Conservation (phyloP, 37 sponge, comb jelly and placozoan species). For the Geodia barretti region DNA sequence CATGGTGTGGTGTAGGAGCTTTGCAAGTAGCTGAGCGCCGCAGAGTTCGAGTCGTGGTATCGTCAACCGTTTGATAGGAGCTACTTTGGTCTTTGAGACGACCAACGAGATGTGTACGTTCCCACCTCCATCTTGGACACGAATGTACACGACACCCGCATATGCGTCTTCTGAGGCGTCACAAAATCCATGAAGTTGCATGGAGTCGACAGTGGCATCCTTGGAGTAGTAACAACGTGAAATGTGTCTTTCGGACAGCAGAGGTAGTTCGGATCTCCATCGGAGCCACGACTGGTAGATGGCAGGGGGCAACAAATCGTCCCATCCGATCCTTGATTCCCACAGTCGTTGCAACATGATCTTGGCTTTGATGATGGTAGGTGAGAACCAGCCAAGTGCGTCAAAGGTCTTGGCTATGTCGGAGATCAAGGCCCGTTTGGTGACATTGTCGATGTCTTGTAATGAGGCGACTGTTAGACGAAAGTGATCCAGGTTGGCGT, state of each 20-base stretch:
- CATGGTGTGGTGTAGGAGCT: background rate
- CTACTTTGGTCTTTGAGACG: conserved; percentile 19
- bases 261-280: conserved; percentile 16
- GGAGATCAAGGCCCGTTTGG: conserved; percentile 29
- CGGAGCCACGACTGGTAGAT: background rate
- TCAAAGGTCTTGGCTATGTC: conserved; percentile 37
- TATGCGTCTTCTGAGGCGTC: conserved; percentile 29
- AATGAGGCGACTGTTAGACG: conserved; percentile 10
- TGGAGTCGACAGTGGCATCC: background rate
- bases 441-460: background rate
- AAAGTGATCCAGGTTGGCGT: conserved; percentile 21
- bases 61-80: conserved; percentile 18
- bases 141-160: conserved; percentile 19
- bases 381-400: conserved; percentile 36
- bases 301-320: conserved; percentile 4
- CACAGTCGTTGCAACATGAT: conserved; percentile 17
- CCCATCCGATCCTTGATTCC: conserved; percentile 22
- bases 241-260: background rate
- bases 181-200: conserved; percentile 11
- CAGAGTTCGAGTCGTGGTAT: conserved; percentile 4
- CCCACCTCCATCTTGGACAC: background rate
- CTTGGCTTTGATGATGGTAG: conserved; percentile 23
- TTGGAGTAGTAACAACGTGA: conserved; percentile 15
- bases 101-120: conserved; percentile 17
- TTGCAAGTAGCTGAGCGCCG: conserved; percentile 12